Percentiles rank a stretch among this genome's conserved stretches.
Conservation (phyloP, 2,797 vertebrate genomes). For the Cygnus olor region DNA sequence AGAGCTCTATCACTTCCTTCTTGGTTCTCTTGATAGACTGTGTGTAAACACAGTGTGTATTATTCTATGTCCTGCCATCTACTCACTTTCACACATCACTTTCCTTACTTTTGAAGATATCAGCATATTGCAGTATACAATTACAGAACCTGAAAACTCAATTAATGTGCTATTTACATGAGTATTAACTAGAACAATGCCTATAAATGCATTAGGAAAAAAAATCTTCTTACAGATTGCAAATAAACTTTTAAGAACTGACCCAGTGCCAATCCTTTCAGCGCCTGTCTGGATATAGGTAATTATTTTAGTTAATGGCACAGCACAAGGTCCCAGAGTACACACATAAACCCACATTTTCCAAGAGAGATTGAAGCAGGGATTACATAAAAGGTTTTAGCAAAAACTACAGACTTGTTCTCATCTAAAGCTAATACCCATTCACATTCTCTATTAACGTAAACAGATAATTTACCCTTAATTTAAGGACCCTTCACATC, state of each 20-base stretch:
- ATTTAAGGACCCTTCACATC: constrained; percentile 10
- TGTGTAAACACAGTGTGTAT: background rate
- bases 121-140: constrained; percentile 26
- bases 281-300: background rate
- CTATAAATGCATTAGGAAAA: constrained; percentile 43
- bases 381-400: background rate
- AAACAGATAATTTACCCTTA: constrained; percentile 1
- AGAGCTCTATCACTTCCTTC: background rate
- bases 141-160: constrained; percentile 41
- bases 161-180: constrained; percentile 56
- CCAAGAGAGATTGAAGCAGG: background rate
- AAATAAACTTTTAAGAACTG: constrained; percentile 58
- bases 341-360: background rate
- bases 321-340: background rate
- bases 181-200: constrained; percentile 51
- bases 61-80: background rate
- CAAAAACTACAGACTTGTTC: constrained; percentile 9
- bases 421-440: background rate
- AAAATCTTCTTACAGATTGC: background rate
- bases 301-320: constrained; percentile 41
- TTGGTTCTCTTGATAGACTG: background rate
- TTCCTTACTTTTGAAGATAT: constrained; percentile 25
- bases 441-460: constrained; percentile 10
- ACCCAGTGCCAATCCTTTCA: constrained; percentile 48
- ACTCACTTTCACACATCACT: constrained; percentile 20